Evolutionary conservation across 2,113 vertebrate species (phyloP).

Genomic region (Gopherus flavomarginatus): DNA sequence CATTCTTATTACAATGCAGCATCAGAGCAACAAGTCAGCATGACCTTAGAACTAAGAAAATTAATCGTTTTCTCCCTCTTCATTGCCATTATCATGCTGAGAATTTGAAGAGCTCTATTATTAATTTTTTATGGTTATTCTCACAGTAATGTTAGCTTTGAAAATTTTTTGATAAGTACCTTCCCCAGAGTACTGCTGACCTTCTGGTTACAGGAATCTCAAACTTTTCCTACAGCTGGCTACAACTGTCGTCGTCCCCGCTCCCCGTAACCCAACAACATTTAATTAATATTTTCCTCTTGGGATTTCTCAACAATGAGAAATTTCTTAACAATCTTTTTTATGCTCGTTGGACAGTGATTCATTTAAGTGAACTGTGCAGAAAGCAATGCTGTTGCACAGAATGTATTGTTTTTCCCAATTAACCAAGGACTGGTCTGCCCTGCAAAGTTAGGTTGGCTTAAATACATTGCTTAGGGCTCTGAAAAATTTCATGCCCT

Average conservation of each 20-base stretch:
- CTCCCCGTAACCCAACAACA: background rate
- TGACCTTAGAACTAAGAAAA: background rate
- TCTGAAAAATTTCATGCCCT: background rate
- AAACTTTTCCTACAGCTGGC: background rate
- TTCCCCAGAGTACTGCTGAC: background rate
- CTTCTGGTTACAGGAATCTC: background rate
- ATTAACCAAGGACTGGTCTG: background rate
- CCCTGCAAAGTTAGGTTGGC: background rate
- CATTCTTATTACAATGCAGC: background rate
- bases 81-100: background rate
- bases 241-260: background rate
- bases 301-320: background rate
- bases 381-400: background rate
- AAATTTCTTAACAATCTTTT: too few relatives aligned
- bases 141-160: background rate
- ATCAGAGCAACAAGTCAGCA: background rate
- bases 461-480: background rate
- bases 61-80: background rate
- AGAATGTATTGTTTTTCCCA: background rate
- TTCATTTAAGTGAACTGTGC: background rate
- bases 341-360: background rate
- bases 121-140: background rate
- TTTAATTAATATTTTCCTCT: background rate
- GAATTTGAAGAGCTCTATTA: background rate
- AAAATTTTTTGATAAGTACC: background rate